Evolutionary conservation across 2,797 vertebrate species (phyloP).

Genomic region (Ceryle rudis): DNA sequence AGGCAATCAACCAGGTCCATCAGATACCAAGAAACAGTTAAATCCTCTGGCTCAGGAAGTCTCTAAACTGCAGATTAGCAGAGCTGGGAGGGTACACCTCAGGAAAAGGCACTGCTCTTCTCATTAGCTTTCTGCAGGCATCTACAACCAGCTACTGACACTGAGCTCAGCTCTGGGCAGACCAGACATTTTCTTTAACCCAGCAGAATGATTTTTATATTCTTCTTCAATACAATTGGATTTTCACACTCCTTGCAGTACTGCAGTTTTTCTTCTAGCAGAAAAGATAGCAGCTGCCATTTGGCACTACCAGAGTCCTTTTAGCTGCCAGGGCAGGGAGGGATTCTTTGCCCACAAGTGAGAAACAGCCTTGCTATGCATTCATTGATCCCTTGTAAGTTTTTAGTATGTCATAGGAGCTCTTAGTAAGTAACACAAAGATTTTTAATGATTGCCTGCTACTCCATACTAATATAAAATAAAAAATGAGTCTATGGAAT

Average conservation of each 20-base stretch:
- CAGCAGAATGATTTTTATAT: not conserved
- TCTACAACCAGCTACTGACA: not conserved
- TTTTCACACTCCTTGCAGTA: not conserved
- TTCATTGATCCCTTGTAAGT: not conserved
- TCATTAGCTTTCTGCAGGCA: not conserved
- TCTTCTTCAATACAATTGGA: not conserved
- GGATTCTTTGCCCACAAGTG: not conserved
- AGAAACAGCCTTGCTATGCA: not conserved
- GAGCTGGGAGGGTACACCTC: not conserved
- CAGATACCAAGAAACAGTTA: not conserved
- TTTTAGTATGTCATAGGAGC: not conserved
- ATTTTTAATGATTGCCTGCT: not conserved
- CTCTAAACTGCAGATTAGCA: not conserved
- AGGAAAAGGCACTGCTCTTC: not conserved
- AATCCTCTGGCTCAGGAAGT: not conserved
- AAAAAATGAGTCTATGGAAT: not conserved
- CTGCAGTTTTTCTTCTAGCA: not conserved
- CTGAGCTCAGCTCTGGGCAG: not conserved
- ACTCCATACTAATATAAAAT: not conserved
- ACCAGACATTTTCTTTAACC: not conserved
- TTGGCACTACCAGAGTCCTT: not conserved
- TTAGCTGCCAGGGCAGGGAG: not conserved
- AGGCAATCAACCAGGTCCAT: not conserved
- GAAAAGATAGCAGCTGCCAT: not conserved
- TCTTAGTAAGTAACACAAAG: not conserved